These are phyloP conservation scores for Ochropleura leucogaster DNA, from an alignment of 2,888 invertebrate species.

Conservation along the genomic window DNA sequence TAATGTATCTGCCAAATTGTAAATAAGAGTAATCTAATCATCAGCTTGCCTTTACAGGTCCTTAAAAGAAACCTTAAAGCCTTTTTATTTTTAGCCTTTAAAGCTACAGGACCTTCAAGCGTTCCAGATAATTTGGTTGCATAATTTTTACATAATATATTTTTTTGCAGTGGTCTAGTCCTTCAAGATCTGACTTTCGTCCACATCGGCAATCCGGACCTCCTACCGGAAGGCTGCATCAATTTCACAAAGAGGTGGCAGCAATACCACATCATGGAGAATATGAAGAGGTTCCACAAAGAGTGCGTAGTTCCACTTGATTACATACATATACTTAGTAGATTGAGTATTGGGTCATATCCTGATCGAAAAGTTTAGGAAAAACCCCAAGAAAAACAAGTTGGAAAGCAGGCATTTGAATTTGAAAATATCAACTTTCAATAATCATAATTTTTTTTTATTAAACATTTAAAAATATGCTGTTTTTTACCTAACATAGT, in stretches of 20 bases:
- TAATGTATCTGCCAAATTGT: neutral
- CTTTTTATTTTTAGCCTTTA: no score
- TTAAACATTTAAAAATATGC: no score
- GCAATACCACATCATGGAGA: conserved; percentile 99
- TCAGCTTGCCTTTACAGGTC: no score
- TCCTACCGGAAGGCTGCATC: conserved; percentile 95
- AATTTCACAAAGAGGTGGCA: conserved; percentile 99
- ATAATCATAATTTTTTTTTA: no score
- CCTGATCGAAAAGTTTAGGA: neutral
- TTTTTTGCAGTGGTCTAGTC: conserved; percentile 95
- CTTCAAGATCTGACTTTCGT: conserved; percentile 99
- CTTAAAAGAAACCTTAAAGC: no score
- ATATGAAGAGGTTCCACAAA: conserved; percentile 99
- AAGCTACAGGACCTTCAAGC: neutral
- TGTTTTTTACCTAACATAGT: no score
- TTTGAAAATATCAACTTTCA: no score
- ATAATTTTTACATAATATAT: conserved; percentile 22
- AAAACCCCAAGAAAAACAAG: no score
- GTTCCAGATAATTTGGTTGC: neutral
- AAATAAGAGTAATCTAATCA: no score
- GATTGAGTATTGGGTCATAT: neutral
- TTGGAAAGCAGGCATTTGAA: no score
- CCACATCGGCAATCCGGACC: conserved; percentile 98
- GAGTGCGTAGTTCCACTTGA: conserved; percentile 92
- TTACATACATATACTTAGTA: neutral